Conservation (phyloP, 2,888 invertebrate genomes). For the Synanthedon andrenaeformis region DNA sequence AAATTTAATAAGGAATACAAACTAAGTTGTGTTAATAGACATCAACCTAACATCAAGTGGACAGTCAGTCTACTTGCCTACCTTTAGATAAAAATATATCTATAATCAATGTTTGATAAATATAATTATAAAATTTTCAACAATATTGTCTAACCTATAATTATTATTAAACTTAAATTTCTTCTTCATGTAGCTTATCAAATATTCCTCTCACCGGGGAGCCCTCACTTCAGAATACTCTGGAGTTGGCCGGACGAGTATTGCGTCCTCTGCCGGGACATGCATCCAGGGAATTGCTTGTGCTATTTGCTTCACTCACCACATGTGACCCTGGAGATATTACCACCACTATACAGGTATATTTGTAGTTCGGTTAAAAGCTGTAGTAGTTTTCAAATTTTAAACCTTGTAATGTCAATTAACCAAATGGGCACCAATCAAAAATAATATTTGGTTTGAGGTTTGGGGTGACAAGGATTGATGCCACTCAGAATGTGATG, state of each 20-base stretch:
- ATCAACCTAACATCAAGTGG: background rate
- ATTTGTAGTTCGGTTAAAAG: background rate
- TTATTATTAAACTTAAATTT: background rate
- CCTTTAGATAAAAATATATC: too few species aligned
- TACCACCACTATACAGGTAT: conserved; percentile 74
- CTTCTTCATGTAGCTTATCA: conserved; percentile 46
- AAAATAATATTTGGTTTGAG: background rate
- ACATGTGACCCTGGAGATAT: conserved; percentile 98
- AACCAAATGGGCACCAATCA: too few species aligned
- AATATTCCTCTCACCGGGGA: conserved; percentile 85
- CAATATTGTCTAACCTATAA: too few species aligned
- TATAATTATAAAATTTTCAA: too few species aligned
- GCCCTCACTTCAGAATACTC: conserved; percentile 95
- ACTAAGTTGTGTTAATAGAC: background rate
- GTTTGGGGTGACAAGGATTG: too few species aligned
- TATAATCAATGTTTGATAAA: too few species aligned
- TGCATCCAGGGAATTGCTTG: conserved; percentile 92
- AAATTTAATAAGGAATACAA: background rate
- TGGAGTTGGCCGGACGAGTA: conserved; percentile 88
- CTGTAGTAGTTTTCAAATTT: too few species aligned
- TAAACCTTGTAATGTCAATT: too few species aligned
- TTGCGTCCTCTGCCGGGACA: conserved; percentile 92
- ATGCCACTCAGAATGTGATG: too few species aligned
- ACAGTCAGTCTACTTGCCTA: too few species aligned
- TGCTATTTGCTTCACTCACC: conserved; percentile 93